Base-by-base conservation (phyloP, 2,797 vertebrate genomes). In the Chiloscyllium punctatum region DNA sequence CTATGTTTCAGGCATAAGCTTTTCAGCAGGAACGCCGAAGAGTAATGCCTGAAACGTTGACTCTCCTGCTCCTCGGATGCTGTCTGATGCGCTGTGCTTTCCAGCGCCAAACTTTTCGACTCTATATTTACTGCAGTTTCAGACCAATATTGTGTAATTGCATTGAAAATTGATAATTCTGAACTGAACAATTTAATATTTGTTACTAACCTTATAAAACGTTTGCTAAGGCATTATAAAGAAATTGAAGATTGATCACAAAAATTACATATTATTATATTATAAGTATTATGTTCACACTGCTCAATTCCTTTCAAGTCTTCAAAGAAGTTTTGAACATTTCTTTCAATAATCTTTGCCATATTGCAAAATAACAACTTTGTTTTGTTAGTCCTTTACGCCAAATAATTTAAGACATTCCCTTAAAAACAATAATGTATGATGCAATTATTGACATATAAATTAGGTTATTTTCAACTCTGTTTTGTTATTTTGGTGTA, bases 401-500 rank as follows among this genome's bases (percentile, higher is more conserved):
- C 30, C 13, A 95, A 74, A 30, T 95, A 3, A 77, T 33, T 53
- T 74, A 16, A 51, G 42, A 51, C 53, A 94, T 53, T 33, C 25
- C 27, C n/a, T 48, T 33, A 74, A 53, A 94, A 95, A 15, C 48
- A 68, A 25, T 71, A 95, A 11, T 42, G 48, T n/a, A 74, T 77
- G 30, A 7, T 13, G 53, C 16, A 57, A 18, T 33, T 30, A 91
- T 66, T 57, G 57, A 91, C 37, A 42, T 96, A 96, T 69, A 87
- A 96, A 82, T 96, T 88, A 96, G 97, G 95, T 96, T 96, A 97
- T 96, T 95, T 96, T 91, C 95, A 97, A 57, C 88, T 96, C 96
- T 95, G 57, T 69, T 21, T 18, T 92, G 86, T 95, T 97, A 97
- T 97, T 97, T 97, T 96, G 96, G 97, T 97, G 66, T 91, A 33